Percentiles rank a stretch among this genome's conserved stretches.
These are phyloP conservation scores for Odontophorus gujanensis DNA, from an alignment of 2,113 vertebrate genomes.

Conservation along the genomic window DNA sequence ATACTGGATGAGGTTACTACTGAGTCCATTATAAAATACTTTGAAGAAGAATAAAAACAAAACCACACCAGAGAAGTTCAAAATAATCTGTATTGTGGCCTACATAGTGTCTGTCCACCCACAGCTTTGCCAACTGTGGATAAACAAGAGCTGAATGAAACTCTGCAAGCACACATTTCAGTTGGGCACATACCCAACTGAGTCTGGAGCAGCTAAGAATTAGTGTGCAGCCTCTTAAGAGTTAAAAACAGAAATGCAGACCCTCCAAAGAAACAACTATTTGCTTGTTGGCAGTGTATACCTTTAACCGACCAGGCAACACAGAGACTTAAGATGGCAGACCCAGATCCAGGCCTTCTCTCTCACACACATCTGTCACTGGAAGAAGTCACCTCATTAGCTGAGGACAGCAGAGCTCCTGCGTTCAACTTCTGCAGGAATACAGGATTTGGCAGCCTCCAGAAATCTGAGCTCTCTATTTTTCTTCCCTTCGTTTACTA, in stretches of 20 bases:
- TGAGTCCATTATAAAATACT: neutral
- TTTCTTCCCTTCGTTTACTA: slow-evolving; percentile 25
- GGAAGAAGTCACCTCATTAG: neutral
- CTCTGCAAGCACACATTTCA: neutral
- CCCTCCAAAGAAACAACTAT: neutral
- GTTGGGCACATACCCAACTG: slow-evolving; percentile 12
- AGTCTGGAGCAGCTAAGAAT: neutral
- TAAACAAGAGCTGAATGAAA: slow-evolving; percentile 61
- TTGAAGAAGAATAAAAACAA: slow-evolving; percentile 4
- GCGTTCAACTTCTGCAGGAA: neutral
- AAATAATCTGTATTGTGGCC: slow-evolving; percentile 47
- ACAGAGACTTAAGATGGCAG: neutral
- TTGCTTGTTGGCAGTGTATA: neutral
- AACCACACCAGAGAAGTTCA: neutral
- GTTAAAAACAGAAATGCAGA: neutral
- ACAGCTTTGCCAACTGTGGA: slow-evolving; percentile 44
- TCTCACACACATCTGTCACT: fast-evolving
- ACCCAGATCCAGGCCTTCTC: neutral
- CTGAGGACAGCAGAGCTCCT: slow-evolving; percentile 10
- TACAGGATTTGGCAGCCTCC: slow-evolving; percentile 39
- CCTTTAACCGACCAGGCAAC: neutral
- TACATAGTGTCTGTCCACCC: slow-evolving; percentile 60
- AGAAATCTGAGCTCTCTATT: slow-evolving; percentile 59
- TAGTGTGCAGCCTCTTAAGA: neutral
- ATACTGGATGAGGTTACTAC: neutral